Conservation (phyloP, 2,888 invertebrate genomes). For the Drosophila pegasa region DNA sequence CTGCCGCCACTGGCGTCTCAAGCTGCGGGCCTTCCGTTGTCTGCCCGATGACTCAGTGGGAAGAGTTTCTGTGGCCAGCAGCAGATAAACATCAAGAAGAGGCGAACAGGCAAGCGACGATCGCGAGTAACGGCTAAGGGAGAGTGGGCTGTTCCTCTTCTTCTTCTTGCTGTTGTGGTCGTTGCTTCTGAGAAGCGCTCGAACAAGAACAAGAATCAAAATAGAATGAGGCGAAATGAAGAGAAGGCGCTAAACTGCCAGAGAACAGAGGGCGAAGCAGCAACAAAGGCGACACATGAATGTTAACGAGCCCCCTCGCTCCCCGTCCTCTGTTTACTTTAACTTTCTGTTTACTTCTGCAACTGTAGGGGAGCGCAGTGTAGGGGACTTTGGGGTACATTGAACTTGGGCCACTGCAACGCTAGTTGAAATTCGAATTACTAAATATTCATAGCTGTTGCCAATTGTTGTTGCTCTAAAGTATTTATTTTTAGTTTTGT, state of each 20-base stretch:
- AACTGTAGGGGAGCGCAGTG: conserved; percentile 9
- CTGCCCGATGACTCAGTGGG: conserved; percentile 62
- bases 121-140: conserved; percentile 15
- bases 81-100: conserved; percentile 41
- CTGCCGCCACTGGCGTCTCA: conserved; percentile 26
- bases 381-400: conserved; percentile 23
- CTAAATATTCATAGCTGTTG: conserved; percentile 18
- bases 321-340: background rate
- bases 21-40: conserved; percentile 55
- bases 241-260: conserved; percentile 37
- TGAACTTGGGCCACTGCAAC: conserved; percentile 41
- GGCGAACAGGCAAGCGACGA: conserved; percentile 19
- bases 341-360: conserved; percentile 13
- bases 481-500: conserved; percentile 3
- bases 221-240: conserved; percentile 40
- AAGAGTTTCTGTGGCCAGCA: conserved; percentile 26
- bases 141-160: conserved; percentile 12
- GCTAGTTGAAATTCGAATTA: conserved; percentile 13
- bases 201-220: conserved; percentile 54
- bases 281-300: conserved; percentile 28
- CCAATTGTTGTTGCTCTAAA: conserved; percentile 21
- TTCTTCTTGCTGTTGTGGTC: conserved; percentile 1
- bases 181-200: conserved; percentile 12
- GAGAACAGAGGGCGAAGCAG: conserved; percentile 19
- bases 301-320: conserved; percentile 11